Conservation (phyloP, 2,888 invertebrate species). For the Ptychoptera albimana region DNA sequence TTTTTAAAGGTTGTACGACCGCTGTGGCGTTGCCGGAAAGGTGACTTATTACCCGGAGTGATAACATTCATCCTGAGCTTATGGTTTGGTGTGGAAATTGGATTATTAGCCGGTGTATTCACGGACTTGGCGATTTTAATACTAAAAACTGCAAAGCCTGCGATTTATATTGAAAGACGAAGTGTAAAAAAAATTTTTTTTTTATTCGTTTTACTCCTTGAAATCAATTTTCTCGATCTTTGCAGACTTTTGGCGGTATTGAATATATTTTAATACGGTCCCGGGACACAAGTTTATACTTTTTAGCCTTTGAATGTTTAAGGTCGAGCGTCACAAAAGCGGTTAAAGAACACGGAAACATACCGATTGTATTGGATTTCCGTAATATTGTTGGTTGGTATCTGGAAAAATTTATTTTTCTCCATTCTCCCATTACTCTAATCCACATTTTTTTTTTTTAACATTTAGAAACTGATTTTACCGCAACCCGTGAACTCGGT, state of each 20-base stretch:
- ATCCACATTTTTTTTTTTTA: conserved; percentile 11
- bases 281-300: conserved; percentile 60
- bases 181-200: conserved; percentile 40
- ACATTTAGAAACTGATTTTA: conserved; percentile 58
- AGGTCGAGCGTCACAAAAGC: conserved; percentile 61
- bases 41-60: conserved; percentile 64
- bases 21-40: conserved; percentile 68
- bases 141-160: conserved; percentile 68
- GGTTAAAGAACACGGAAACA: conserved; percentile 47
- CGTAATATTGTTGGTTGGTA: conserved; percentile 51
- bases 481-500: conserved; percentile 71
- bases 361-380: conserved; percentile 71
- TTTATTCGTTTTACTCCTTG: too few relatives aligned
- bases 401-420: not conserved
- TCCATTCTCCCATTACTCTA: not conserved
- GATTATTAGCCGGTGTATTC: conserved; percentile 67
- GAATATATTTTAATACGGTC: conserved; percentile 64
- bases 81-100: conserved; percentile 68
- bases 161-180: conserved; percentile 52
- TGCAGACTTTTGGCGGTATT: conserved; percentile 48
- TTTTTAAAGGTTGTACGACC: conserved; percentile 50
- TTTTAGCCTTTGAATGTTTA: conserved; percentile 72
- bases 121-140: conserved; percentile 62
- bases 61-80: conserved; percentile 74
- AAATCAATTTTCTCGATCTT: conserved; percentile 11